phyloP scores from a whole-genome alignment of 2,113 vertebrate genomes.

The Pituophis catenifer region DNA sequence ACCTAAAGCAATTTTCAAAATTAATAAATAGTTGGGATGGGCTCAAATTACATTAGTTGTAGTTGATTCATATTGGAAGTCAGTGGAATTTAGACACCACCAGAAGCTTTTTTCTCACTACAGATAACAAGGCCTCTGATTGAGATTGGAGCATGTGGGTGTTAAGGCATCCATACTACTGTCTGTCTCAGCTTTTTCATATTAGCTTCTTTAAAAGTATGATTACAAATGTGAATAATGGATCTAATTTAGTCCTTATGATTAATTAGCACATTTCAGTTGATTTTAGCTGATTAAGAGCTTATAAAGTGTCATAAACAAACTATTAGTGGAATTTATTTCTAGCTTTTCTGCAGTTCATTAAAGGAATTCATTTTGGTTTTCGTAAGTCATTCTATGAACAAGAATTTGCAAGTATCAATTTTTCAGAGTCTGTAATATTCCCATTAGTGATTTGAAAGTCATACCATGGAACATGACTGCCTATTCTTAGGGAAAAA shows the following conservation, averaged over 20 bases:
- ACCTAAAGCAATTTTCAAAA: conserved; percentile 1
- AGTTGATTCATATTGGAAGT: neutral
- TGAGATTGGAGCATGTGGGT: neutral
- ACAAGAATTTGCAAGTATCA: neutral
- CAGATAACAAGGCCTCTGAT: neutral
- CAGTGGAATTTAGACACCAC: neutral
- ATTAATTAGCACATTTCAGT: neutral
- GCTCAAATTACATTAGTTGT: neutral
- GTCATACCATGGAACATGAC: fast-evolving
- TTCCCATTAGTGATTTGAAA: neutral
- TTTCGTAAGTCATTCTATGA: neutral
- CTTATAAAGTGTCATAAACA: neutral
- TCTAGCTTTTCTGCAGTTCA: neutral
- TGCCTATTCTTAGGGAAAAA: neutral
- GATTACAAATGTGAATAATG: neutral
- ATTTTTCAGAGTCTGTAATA: neutral
- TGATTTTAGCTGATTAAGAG: neutral
- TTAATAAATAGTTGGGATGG: neutral
- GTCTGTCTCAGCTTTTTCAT: neutral
- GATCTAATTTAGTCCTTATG: neutral
- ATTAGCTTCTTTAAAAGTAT: neutral
- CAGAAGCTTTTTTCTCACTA: neutral
- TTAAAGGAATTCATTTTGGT: neutral
- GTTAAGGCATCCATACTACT: neutral
- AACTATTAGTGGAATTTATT: neutral